Evolutionary conservation across 1,140 invertebrate genomes (phyloP), one percentile per base, ranked within the genome.

Genomic region (Probaryconus sp.): DNA sequence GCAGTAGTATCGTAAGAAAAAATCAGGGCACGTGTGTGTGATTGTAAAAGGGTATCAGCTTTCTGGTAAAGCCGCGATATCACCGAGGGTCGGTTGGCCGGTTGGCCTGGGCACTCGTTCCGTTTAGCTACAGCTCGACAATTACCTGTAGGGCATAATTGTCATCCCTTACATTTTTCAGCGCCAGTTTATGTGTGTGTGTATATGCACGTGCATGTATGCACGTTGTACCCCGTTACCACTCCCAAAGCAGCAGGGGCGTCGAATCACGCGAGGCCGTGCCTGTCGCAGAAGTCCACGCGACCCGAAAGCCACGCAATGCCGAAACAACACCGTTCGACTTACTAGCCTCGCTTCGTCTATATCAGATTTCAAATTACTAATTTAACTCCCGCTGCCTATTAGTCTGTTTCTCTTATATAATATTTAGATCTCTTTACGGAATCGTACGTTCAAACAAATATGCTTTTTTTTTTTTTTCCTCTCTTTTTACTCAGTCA

Each of bases 281-380:
- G 82, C 86, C 86, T 88, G 86, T 88, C 85, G 83, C 85, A 86
- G 71, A 77, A 84, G 79, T 83, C 86, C 86, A 88, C 85, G 84
- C 85, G 86, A 87, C 83, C 78, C 53, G 61, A 80, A 77, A 80
- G 72, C 84, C 86, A 88, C 86, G 85, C 86, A 85, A 87, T 81
- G 73, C 81, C 82, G 77, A 84, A 85, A 84, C 82, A 84, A 83
- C 79, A 81, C 81, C 78, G 79, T 78, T 64, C 73, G 63, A 76
- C 77, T 77, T 61, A 20, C 40, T 30, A 26, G 65, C 40, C 80
- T 82, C 77, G 65, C 82, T 80, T 80, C 67, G 50, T 79, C 76
- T 78, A 77, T 85, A 86, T 88, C 85, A 83, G 83, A 87, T 86
- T 87, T 84, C 84, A 87, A 87, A 88, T 88, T 88, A 84, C 83